phyloP scores from a whole-genome alignment of 2,797 vertebrate species.

The Ctenopoma multispine region DNA sequence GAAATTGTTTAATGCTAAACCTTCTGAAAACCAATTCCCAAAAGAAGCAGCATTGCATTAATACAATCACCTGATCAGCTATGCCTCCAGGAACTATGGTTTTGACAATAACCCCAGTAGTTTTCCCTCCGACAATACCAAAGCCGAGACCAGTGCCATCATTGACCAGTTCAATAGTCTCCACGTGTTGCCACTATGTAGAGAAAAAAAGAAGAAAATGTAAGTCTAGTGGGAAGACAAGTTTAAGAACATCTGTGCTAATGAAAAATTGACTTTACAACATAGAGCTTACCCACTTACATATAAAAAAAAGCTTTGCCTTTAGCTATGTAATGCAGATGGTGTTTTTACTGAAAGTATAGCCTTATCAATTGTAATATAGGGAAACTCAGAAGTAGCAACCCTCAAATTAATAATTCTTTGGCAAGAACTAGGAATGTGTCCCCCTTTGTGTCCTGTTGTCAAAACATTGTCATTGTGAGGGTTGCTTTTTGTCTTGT shows the following conservation, averaged over 20 bases:
- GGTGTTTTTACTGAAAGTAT: neutral
- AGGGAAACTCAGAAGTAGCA: neutral
- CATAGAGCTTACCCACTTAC: no score
- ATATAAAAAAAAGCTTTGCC: neutral
- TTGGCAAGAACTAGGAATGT: neutral
- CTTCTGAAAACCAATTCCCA: neutral
- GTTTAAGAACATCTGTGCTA: neutral
- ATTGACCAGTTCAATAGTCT: conserved; percentile 95
- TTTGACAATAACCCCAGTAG: conserved; percentile 96
- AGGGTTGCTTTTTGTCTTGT: neutral
- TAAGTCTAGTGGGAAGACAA: neutral
- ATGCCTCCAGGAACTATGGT: conserved; percentile 97
- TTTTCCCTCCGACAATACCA: conserved; percentile 96
- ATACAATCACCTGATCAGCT: conserved; percentile 90
- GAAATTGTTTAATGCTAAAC: neutral
- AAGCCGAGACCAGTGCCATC: conserved; percentile 97
- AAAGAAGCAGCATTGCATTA: conserved; percentile 1
- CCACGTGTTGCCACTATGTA: conserved; percentile 92
- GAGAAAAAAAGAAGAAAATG: neutral
- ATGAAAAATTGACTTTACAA: neutral
- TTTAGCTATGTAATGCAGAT: neutral
- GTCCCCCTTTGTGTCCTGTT: neutral
- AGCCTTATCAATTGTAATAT: neutral
- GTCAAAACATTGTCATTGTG: neutral
- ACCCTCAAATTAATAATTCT: neutral